Percentiles rank a stretch among this genome's conserved stretches.
Evolutionary conservation across 2,797 vertebrate genomes (phyloP).

Genomic region (Coracias cyanogaster): DNA sequence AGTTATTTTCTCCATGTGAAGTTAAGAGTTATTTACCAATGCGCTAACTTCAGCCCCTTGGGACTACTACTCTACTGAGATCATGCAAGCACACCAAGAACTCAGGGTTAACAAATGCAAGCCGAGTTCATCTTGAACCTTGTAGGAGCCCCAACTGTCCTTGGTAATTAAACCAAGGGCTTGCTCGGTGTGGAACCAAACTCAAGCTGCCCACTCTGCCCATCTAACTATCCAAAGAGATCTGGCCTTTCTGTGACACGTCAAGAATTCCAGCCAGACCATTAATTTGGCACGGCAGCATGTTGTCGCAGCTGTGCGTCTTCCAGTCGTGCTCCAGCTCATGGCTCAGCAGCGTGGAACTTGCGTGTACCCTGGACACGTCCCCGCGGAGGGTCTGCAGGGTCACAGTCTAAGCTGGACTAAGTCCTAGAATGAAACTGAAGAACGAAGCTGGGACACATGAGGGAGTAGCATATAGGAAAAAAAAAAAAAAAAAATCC

Average conservation of each 20-base stretch:
- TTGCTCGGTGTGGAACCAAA: not conserved
- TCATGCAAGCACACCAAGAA: not conserved
- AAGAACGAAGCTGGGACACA: not conserved
- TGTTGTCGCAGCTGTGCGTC: not conserved
- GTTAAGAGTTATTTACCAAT: not conserved
- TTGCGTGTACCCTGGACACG: not conserved
- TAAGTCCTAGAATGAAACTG: not conserved
- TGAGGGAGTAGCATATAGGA: not conserved
- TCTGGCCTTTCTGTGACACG: not conserved
- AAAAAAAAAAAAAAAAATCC: not conserved
- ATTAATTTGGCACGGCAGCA: not conserved
- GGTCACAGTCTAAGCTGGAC: not conserved
- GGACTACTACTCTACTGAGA: fast-evolving
- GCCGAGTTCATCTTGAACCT: not conserved
- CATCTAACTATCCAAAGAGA: not conserved
- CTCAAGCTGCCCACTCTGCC: not conserved
- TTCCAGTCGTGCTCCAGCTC: not conserved
- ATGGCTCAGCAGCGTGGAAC: not conserved
- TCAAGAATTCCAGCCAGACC: not conserved
- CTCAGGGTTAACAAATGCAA: not conserved
- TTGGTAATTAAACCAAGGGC: not conserved
- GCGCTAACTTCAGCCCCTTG: not conserved
- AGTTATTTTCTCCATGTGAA: not conserved
- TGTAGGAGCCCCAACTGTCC: fast-evolving
- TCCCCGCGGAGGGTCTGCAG: not conserved